A percentile compares a stretch with the other conserved stretches of the same genome.
phyloP scores from a whole-genome alignment of 2,888 invertebrate species.

The Chrysolina americana region DNA sequence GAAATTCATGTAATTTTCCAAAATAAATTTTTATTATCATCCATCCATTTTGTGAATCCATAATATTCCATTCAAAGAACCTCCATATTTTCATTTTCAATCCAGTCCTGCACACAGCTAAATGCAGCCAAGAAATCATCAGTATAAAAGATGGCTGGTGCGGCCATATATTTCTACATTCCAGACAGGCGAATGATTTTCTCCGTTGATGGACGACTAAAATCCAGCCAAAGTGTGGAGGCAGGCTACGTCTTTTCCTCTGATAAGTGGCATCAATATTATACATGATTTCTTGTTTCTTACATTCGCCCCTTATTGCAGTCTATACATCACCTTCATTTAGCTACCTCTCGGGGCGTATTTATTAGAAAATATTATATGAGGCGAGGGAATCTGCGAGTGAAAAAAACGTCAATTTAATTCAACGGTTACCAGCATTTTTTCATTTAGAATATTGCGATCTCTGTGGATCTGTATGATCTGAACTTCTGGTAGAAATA shows the following conservation, averaged over 20 bases:
- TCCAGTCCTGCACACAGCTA: constrained; percentile 51
- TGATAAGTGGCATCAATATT: constrained; percentile 68
- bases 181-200: constrained; percentile 68
- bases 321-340: constrained; percentile 65
- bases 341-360: constrained; percentile 62
- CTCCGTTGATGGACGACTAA: constrained; percentile 68
- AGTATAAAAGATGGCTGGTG: constrained; percentile 53
- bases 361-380: constrained; percentile 57
- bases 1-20: no score
- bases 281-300: constrained; percentile 69
- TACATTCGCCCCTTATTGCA: constrained; percentile 67
- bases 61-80: background rate
- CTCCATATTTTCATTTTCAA: constrained; percentile 16
- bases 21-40: no score
- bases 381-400: constrained; percentile 1
- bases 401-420: background rate
- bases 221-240: constrained; percentile 63
- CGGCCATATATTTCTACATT: constrained; percentile 65
- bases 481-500: no score
- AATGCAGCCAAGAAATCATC: constrained; percentile 57
- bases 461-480: background rate
- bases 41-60: no score
- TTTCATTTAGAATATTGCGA: background rate
- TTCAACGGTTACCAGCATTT: background rate
- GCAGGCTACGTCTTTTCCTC: constrained; percentile 37